Evolutionary conservation across 2,888 invertebrate genomes (phyloP).

Genomic region (Pristionchus arcanus): DNA sequence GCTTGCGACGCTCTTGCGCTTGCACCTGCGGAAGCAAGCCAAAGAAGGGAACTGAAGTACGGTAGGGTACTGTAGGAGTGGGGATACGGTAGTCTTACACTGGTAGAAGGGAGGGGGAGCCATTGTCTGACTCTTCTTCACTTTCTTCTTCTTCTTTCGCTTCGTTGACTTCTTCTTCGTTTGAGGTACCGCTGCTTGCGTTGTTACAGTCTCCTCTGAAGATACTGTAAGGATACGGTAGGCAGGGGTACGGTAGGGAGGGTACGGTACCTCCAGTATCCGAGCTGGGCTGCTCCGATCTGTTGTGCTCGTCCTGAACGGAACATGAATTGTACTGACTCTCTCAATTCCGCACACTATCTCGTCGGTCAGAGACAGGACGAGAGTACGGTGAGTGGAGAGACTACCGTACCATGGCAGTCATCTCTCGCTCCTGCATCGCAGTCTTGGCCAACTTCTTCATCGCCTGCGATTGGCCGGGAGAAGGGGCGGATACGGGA

Average conservation of each 20-base stretch:
- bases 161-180: slow-evolving; percentile 8
- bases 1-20: slow-evolving; percentile 30
- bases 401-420: slow-evolving; percentile 3
- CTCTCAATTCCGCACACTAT: neutral
- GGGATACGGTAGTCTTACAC: neutral
- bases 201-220: slow-evolving; percentile 10
- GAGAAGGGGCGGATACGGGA: neutral
- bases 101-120: neutral
- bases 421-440: neutral
- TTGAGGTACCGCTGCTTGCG: neutral
- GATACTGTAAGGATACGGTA: neutral
- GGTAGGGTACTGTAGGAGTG: neutral
- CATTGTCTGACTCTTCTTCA: neutral
- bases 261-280: slow-evolving; percentile 29
- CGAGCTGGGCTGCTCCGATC: slow-evolving; percentile 12
- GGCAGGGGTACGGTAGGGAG: neutral
- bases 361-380: neutral
- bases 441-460: slow-evolving; percentile 6
- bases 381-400: neutral
- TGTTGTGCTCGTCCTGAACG: neutral
- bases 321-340: neutral
- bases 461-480: neutral
- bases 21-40: slow-evolving; percentile 1
- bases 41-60: slow-evolving; percentile 38
- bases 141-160: slow-evolving; percentile 23